These are phyloP conservation scores for Muschampia plurimacula DNA, from an alignment of 2,888 invertebrate species.

Conservation along the genomic window DNA sequence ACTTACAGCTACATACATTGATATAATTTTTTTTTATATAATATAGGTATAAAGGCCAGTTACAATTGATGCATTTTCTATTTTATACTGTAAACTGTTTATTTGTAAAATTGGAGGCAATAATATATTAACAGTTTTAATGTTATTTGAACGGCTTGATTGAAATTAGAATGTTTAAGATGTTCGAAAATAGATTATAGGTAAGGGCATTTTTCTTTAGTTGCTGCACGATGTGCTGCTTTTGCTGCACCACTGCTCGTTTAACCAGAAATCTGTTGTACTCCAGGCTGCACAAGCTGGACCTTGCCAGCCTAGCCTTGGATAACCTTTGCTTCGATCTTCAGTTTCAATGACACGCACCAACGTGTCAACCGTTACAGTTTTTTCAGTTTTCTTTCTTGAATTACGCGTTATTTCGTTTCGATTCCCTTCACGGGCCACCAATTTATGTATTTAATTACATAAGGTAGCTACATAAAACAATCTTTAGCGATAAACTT, in stretches of 20 bases:
- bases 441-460: constrained; percentile 3
- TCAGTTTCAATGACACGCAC: background rate
- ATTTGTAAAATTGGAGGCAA: too few species aligned
- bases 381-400: background rate
- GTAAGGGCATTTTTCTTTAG: background rate
- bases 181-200: background rate
- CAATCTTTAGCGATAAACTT: too few species aligned
- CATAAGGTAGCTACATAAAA: background rate
- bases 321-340: background rate
- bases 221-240: too few species aligned
- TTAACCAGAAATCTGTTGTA: background rate
- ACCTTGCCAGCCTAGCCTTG: background rate
- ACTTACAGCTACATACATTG: too few species aligned
- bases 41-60: too few species aligned
- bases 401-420: background rate
- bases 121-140: too few species aligned
- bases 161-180: background rate
- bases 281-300: too few species aligned
- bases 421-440: constrained; percentile 1
- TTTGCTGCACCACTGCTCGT: constrained; percentile 5
- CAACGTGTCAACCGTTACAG: background rate
- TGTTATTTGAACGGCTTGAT: too few species aligned
- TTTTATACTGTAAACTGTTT: too few species aligned
- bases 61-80: too few species aligned
- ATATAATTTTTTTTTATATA: too few species aligned